Base-by-base conservation (phyloP, 2,113 vertebrate genomes). In the Herpailurus yagouaroundi region DNA sequence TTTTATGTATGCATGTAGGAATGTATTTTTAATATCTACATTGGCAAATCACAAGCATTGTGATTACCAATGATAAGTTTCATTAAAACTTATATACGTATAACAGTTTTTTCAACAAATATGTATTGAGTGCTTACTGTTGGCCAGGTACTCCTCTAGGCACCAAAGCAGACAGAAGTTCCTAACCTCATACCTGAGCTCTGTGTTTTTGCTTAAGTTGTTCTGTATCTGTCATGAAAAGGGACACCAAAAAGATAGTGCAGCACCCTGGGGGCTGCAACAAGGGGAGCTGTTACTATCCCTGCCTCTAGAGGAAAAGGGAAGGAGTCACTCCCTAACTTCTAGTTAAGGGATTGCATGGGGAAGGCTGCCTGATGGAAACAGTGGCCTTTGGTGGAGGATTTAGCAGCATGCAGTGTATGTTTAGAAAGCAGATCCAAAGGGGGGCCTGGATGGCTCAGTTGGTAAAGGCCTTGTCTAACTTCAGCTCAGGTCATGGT, bases 1-100 rank as follows among this genome's bases (percentile, higher is more conserved):
- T 18, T 29, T 25, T 38, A 66, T 38, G 3, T 50, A 33, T 36
- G 31, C n/a, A 66, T 50, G 1, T 21, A 64, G 33, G 21, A 76
- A 64, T 41, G 76, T 83, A 27, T 41, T 77, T 97, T 80, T 19
- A 92, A 82, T 79, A 94, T 95, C 10, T 93, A 23, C 71, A 4
- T 41, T 91, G 69, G 29, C 3, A 93, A 95, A 60, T 88, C 12
- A 93, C 85, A 86, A 83, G 60, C 57, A 81, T 45, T 55, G 45
- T 85, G 16, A 8, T 48, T 60, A 89, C 71, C 77, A 73, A 77
- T 55, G 31, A 12, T 60, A 95, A 89, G 63, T 73, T 27, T 96
- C 45, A 88, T n/a, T 52, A 31, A 76, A 88, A 81, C 92, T n/a
- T 90, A 11, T 88, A 63, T 52, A 25, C 18, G 4, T 25, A 13